A percentile compares a stretch with the other conserved stretches of the same genome.
Evolutionary conservation across 2,888 invertebrate species (phyloP).

Genomic region (Lycia hirtaria): DNA sequence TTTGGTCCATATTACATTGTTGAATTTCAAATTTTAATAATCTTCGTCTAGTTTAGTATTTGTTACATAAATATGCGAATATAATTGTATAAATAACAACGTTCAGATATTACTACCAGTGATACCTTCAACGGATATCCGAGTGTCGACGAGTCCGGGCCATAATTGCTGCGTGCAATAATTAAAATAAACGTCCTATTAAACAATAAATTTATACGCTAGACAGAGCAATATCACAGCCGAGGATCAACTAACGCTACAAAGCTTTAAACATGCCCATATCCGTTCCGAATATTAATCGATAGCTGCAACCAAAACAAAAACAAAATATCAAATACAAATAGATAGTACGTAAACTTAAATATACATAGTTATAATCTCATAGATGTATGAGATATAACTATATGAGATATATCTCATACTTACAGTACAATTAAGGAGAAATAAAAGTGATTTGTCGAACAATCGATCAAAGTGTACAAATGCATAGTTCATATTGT

Average conservation of each 20-base stretch:
- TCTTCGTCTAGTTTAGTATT: no score
- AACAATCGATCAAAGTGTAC: neutral
- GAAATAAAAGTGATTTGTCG: neutral
- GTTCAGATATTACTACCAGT: constrained; percentile 85
- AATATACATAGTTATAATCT: neutral
- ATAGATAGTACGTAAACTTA: constrained; percentile 30
- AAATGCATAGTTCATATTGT: no score
- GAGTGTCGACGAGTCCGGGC: constrained; percentile 86
- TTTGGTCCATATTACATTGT: no score
- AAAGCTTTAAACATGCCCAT: constrained; percentile 83
- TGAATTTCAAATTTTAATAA: no score
- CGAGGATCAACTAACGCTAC: constrained; percentile 72
- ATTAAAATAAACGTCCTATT: constrained; percentile 71
- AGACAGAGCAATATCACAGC: constrained; percentile 81
- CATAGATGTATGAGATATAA: no score
- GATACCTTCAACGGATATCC: constrained; percentile 87
- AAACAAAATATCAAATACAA: constrained; percentile 51
- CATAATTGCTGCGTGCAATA: constrained; percentile 84
- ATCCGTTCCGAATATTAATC: constrained; percentile 83
- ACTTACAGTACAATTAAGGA: neutral
- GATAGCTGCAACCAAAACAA: constrained; percentile 83
- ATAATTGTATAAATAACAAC: constrained; percentile 35
- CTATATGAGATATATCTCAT: neutral
- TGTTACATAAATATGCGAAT: neutral
- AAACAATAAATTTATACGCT: constrained; percentile 57